These are phyloP conservation scores for Dryobotodes eremita DNA, from an alignment of 2,888 invertebrate species.

Conservation along the genomic window DNA sequence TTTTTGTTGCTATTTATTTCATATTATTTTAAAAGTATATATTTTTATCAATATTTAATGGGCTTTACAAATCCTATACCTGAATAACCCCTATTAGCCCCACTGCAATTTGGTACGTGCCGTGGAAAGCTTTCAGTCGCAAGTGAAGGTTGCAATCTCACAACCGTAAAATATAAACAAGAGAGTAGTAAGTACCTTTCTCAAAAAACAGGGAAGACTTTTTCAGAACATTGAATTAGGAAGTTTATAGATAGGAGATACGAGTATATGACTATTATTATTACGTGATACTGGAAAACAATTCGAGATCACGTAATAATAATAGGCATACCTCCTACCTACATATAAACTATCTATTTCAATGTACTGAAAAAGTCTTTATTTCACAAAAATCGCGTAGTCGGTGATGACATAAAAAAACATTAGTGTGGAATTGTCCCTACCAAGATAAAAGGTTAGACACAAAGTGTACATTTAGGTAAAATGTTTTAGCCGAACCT, in stretches of 20 bases:
- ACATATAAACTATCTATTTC: not conserved
- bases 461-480: constrained; percentile 51
- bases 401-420: constrained; percentile 1
- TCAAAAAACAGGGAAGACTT: too few relatives aligned
- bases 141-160: constrained; percentile 14
- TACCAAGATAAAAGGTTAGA: constrained; percentile 33
- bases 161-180: constrained; percentile 1
- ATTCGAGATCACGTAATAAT: not conserved
- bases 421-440: constrained; percentile 37
- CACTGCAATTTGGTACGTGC: not conserved
- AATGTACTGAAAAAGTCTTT: not conserved
- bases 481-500: constrained; percentile 43
- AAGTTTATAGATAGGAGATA: too few relatives aligned
- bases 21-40: not conserved
- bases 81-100: not conserved
- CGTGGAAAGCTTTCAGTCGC: constrained; percentile 10
- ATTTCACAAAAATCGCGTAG: not conserved
- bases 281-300: too few relatives aligned
- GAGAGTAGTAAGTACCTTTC: not conserved
- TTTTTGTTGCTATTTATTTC: not conserved
- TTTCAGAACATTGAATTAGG: too few relatives aligned
- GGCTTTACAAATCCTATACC: not conserved
- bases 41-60: not conserved
- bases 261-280: too few relatives aligned
- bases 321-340: not conserved